Conservation (phyloP, 2,113 vertebrate genomes). For the Turnix velox region DNA sequence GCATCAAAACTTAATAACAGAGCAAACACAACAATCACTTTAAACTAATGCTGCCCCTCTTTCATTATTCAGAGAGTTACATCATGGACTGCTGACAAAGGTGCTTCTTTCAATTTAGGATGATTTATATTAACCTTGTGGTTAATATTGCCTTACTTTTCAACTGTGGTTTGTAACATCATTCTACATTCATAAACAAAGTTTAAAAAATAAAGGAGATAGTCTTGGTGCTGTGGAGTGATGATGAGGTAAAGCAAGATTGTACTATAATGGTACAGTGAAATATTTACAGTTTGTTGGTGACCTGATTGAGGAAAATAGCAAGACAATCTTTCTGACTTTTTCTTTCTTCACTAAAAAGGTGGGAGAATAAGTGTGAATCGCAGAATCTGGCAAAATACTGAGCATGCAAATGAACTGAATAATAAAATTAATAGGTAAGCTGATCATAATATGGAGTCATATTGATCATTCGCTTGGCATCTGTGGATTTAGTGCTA, state of each 20-base stretch:
- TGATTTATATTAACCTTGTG: neutral
- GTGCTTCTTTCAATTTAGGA: neutral
- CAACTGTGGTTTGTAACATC: neutral
- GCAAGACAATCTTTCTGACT: neutral
- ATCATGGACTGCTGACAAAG: neutral
- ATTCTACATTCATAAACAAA: neutral
- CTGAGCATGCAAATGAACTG: neutral
- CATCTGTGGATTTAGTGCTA: neutral
- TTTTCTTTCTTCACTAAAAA: neutral
- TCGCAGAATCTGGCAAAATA: constrained; percentile 15
- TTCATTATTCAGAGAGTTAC: constrained; percentile 20
- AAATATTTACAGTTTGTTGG: neutral
- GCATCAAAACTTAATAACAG: neutral
- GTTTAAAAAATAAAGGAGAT: neutral
- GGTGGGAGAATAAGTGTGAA: neutral
- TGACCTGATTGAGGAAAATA: neutral
- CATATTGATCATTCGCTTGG: neutral
- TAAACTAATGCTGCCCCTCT: neutral
- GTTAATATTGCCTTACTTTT: neutral
- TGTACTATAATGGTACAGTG: neutral
- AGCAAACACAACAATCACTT: constrained; percentile 36
- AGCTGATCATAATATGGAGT: neutral
- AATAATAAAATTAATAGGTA: neutral
- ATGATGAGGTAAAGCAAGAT: neutral
- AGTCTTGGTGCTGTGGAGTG: neutral